A percentile compares a stretch with the other conserved stretches of the same genome.
Conservation (phyloP, 2,113 vertebrate species). For the Psammodynastes pulverulentus region DNA sequence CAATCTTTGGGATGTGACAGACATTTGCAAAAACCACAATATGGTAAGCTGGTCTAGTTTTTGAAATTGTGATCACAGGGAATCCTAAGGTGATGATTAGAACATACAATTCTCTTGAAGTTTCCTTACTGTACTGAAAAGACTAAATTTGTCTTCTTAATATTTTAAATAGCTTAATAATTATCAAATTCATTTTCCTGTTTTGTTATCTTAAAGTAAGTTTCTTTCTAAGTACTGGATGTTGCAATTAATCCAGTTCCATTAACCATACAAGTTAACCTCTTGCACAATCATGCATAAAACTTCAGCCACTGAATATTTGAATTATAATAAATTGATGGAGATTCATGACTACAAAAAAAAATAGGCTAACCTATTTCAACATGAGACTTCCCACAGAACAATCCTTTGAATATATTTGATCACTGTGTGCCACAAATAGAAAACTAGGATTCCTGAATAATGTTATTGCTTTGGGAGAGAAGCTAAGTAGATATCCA, state of each 20-base stretch:
- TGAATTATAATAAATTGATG: neutral
- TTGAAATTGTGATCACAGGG: conserved; percentile 7
- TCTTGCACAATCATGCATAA: neutral
- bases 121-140: neutral
- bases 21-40: conserved; percentile 11
- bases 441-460: neutral
- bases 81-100: conserved; percentile 10
- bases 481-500: neutral
- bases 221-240: neutral
- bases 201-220: neutral
- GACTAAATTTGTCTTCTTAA: neutral
- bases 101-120: neutral
- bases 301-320: neutral
- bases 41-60: neutral
- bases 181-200: neutral
- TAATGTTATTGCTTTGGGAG: neutral
- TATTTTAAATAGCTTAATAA: neutral
- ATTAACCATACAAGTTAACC: neutral
- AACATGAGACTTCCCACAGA: neutral
- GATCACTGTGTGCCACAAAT: neutral
- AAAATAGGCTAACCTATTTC: neutral
- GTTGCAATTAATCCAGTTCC: neutral
- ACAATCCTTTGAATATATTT: neutral
- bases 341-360: neutral
- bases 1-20: conserved; percentile 7